Evolutionary conservation across 2,888 invertebrate genomes (phyloP).

Genomic region (Peribatodes rhomboidaria): DNA sequence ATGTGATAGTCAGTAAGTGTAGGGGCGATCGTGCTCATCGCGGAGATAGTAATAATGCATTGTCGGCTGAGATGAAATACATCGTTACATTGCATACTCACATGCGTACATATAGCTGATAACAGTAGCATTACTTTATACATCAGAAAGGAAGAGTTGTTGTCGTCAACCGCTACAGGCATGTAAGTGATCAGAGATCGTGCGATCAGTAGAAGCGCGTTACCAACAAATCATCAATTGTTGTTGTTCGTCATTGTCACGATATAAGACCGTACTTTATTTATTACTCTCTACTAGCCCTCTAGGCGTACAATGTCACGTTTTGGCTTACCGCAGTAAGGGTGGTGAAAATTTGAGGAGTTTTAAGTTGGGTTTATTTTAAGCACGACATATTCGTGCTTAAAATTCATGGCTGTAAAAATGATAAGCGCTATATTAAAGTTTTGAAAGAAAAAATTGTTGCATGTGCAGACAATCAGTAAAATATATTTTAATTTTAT

Average conservation of each 20-base stretch:
- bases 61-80: conserved; percentile 1
- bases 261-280: background rate
- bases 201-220: background rate
- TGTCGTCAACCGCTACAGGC: background rate
- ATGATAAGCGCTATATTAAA: no score
- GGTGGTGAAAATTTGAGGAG: no score
- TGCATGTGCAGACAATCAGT: no score
- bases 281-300: background rate
- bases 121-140: background rate
- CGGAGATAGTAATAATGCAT: conserved; percentile 7
- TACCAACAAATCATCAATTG: background rate
- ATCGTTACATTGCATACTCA: background rate
- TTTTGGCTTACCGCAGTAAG: no score
- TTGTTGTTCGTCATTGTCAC: background rate
- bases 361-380: no score
- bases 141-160: background rate
- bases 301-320: no score
- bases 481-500: no score
- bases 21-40: background rate
- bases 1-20: background rate
- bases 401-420: no score
- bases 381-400: no score
- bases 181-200: background rate
- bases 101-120: background rate
- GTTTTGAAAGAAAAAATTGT: no score